Evolutionary conservation across 2,113 vertebrate species (phyloP), one percentile per base, ranked within the genome.

Genomic region (Hassar affinis): DNA sequence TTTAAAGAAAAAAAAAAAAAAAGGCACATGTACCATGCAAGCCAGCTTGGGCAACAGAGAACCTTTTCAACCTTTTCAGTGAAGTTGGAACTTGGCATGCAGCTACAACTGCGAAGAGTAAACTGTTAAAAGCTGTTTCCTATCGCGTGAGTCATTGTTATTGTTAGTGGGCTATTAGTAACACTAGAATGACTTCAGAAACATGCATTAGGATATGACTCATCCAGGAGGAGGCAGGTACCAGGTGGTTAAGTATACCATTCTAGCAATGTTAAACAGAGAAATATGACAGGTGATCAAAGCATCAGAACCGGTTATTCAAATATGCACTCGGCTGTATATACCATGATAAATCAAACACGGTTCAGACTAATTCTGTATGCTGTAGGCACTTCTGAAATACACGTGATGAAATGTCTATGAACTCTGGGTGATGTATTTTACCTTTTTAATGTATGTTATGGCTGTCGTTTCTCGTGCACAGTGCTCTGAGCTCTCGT

Each of bases 71-170:
- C 30, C n/a, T n/a, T n/a, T 51, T 27, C 30, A 33, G n/a, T 38
- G 49, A 45, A n/a, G 11, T n/a, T 72, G 25, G 38, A 75, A 35
- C 47, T 42, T 27, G 82, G 82, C 51, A 49, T 20, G 17, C 38
- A 42, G 47, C 78, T 15, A 35, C 54, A 20, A 82, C 22, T 9
- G n/a, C 25, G 14, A 4, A 30, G 52, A 42, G 0, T 52, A 14
- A 52, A 69, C 51, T 85, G 85, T 88, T 90, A 75, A 80, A 33
- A 59, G 11, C 57, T 4, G 69, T 86, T 90, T 91, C 90, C 88
- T 87, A 47, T 35, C 45, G 72, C 62, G 0, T 90, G 89, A 93
- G 81, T 92, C 90, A 90, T 82, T 87, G 22, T 72, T 83, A 62
- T 85, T n/a, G 52, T 75, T 68, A 66, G 85, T 81, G 76, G 76